Evolutionary conservation across 2,113 vertebrate genomes (phyloP).

Genomic region (Argyrosomus japonicus): DNA sequence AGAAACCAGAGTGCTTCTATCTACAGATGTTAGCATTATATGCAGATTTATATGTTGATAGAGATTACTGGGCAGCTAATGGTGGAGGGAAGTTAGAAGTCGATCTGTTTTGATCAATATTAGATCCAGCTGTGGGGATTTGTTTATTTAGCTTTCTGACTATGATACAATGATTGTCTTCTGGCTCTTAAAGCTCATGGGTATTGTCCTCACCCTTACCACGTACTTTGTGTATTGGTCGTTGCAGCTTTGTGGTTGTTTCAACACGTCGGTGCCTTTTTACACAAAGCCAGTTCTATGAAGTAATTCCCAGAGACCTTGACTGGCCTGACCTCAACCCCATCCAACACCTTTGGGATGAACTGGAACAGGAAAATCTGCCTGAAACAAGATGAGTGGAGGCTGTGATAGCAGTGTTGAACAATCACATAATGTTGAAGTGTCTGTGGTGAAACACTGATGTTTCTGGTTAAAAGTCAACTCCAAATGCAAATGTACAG

Average conservation of each 20-base stretch:
- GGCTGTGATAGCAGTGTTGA: too few relatives aligned
- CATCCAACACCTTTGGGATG: conserved; percentile 1
- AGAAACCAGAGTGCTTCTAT: too few relatives aligned
- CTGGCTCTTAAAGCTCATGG: not conserved
- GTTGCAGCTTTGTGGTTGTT: not conserved
- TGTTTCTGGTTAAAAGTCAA: not conserved
- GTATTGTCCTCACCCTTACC: not conserved
- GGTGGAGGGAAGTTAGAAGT: not conserved
- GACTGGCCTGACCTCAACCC: not conserved
- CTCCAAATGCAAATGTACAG: not conserved
- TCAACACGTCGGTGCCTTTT: not conserved
- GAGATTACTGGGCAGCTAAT: not conserved
- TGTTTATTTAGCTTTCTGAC: not conserved
- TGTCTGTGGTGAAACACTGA: not conserved
- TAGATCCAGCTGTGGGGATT: not conserved
- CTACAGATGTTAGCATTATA: too few relatives aligned
- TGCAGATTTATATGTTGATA: too few relatives aligned
- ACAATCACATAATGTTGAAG: too few relatives aligned
- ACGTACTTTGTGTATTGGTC: not conserved
- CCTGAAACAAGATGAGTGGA: too few relatives aligned
- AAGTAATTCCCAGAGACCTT: not conserved
- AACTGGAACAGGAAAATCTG: not conserved
- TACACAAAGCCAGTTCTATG: too few relatives aligned
- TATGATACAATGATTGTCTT: too few relatives aligned
- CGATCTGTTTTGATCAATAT: not conserved